Evolutionary conservation across 2,113 vertebrate species (phyloP), one percentile per base, ranked within the genome.

Genomic region (Ceuthmochares aereus): DNA sequence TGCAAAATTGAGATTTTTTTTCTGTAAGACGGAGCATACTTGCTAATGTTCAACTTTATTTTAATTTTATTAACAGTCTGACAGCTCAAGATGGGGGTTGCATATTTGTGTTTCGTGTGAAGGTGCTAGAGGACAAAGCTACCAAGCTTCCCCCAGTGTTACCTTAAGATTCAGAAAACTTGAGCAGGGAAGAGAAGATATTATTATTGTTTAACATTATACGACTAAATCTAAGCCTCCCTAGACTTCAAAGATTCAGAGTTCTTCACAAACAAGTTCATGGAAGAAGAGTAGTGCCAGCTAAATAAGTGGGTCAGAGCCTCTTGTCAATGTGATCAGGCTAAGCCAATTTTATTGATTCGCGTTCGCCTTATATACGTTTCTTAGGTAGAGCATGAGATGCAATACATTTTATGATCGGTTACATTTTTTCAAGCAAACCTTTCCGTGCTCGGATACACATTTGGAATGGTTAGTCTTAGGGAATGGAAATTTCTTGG

Each of bases 21-120:
- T 54, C 23, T 58, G 42, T 36, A 47, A 80, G 67, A 52, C 67
- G 54, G 6, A 92, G 68, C n/a, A 34, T 45, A 4, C 5, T 66
- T 36, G 68, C 15, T 79, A n/a, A 83, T 26, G 63, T 34, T 86
- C 51, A 62, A 67, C 36, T 85, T 93, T 68, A 56, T 75, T 6
- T 84, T n/a, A 67, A 58, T 82, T 94, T 73, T 95, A 16, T 68
- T 68, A 82, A 47, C 62, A 76, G 81, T 82, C 87, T 91, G 84
- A 70, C 74, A 16, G 68, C 47, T 72, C 54, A 13, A 56, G 40
- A 45, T 83, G 82, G 45, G 85, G 67, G 75, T 45, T 85, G 85
- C 90, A 45, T 30, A 16, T 83, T 91, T 51, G 16, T 55, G 15
- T 76, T 82, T 89, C 36, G 19, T 40, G 43, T 56, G 67, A 69